Conservation (phyloP, 1,140 invertebrate species). For the Leptonema lineaticorne region DNA sequence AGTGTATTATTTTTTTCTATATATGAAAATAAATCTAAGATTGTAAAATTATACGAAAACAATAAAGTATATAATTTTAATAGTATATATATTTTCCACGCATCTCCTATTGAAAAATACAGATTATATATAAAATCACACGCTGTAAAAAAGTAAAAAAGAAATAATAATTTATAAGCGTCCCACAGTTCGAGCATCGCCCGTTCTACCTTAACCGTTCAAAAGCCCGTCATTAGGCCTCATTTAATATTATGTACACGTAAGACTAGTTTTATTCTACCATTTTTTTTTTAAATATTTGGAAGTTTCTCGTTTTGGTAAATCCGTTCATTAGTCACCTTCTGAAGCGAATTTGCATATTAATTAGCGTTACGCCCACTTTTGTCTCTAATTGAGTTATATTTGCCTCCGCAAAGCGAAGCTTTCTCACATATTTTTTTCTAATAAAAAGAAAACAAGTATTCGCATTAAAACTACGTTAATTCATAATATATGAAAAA, state of each 20-base stretch:
- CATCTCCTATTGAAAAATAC: not conserved
- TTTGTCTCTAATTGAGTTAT: conserved; percentile 25
- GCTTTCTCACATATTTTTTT: no score
- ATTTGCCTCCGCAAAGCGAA: no score
- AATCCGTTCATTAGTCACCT: conserved; percentile 22
- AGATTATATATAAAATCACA: not conserved
- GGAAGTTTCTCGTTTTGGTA: not conserved
- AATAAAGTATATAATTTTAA: not conserved
- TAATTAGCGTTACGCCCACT: conserved; percentile 27
- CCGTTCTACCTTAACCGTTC: no score
- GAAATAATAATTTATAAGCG: no score
- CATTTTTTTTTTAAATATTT: not conserved
- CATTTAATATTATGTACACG: conserved; percentile 19
- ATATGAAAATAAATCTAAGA: not conserved
- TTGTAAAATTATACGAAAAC: not conserved
- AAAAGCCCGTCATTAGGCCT: conserved; percentile 24
- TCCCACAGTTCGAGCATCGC: no score
- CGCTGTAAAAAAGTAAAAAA: no score
- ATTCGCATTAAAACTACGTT: no score
- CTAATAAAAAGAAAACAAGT: no score
- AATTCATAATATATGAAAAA: no score
- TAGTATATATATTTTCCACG: not conserved
- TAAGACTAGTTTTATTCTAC: conserved; percentile 18
- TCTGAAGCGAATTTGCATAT: conserved; percentile 11
- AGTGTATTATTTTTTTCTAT: no score